Evolutionary conservation across 2,113 vertebrate genomes (phyloP), one percentile per base, ranked within the genome.

Genomic region (Sturnira hondurensis): DNA sequence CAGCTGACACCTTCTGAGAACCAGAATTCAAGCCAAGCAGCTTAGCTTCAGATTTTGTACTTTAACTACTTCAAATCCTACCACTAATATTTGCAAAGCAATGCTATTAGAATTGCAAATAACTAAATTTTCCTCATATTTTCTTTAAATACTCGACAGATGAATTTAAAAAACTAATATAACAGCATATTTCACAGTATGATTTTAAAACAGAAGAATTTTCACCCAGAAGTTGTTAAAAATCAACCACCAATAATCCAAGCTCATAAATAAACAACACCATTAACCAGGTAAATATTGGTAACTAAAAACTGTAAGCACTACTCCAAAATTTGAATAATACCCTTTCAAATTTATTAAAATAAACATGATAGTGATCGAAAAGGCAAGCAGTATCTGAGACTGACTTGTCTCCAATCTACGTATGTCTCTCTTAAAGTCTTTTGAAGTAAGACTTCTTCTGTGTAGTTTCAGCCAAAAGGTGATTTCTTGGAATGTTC

Each of bases 401-500:
- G 58, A 56, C 24, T 47, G 78, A 82, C 38, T 47, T 16, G 20
- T 89, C 92, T 91, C 92, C 65, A 84, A n/a, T 50, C 28, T 70
- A 91, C 28, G 54, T 36, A 92, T 50, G n/a, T 76, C 43, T 95
- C 61, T 80, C 78, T 86, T 63, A 89, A 96, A 93, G 50, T 47
- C 73, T 77, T 93, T 91, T 95, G 90, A 96, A 81, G 83, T 86
- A 26, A 86, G 80, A 92, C 15, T 28, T 94, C 92, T 78, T 80
- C 87, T 89, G 24, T 63, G 58, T 77, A 89, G 86, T 93, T n/a
- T 82, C 45, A 73, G 94, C 88, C 95, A 96, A 89, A 96, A 97
- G 95, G 84, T 96, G 97, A 95, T 95, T 96, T 93, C 45, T 89
- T 86, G 80, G 74, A 95, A 93, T 93, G 87, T 41, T 85, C 12